A percentile compares a stretch with the other conserved stretches of the same genome.
These are phyloP conservation scores for Ambastaia sidthimunki DNA, from an alignment of 2,797 vertebrate species.

Conservation along the genomic window DNA sequence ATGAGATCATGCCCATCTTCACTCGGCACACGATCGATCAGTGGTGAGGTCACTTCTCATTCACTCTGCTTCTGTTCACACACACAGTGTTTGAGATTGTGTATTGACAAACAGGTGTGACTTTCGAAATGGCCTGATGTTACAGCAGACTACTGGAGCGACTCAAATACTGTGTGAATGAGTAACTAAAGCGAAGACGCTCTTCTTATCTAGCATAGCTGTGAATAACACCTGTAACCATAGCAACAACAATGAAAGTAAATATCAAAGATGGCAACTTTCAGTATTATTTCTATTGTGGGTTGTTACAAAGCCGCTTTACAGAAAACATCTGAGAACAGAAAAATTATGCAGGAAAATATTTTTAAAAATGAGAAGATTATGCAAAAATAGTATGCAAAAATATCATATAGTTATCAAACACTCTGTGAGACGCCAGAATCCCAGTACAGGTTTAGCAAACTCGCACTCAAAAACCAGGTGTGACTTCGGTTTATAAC, in stretches of 20 bases:
- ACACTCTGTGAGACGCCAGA: too few relatives aligned
- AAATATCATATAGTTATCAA: too few relatives aligned
- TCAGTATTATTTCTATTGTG: too few relatives aligned
- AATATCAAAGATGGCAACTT: too few relatives aligned
- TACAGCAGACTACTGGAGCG: background rate
- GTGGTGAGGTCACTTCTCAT: slow-evolving; percentile 37
- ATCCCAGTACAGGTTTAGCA: too few relatives aligned
- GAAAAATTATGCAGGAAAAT: too few relatives aligned
- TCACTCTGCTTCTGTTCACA: background rate
- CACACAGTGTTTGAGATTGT: background rate
- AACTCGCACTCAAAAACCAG: background rate
- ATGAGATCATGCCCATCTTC: slow-evolving; percentile 51
- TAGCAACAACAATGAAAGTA: background rate
- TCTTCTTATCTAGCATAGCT: background rate
- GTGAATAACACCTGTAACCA: background rate
- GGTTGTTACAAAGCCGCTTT: too few relatives aligned
- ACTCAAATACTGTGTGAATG: background rate
- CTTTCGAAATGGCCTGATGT: background rate
- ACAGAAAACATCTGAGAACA: too few relatives aligned
- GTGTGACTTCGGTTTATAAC: background rate
- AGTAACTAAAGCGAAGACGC: background rate
- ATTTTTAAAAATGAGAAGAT: too few relatives aligned
- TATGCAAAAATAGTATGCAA: too few relatives aligned
- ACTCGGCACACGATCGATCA: slow-evolving; percentile 49
- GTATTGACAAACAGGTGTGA: background rate